phyloP scores from a whole-genome alignment of 2,888 invertebrate species.

The Agrochola litura region DNA sequence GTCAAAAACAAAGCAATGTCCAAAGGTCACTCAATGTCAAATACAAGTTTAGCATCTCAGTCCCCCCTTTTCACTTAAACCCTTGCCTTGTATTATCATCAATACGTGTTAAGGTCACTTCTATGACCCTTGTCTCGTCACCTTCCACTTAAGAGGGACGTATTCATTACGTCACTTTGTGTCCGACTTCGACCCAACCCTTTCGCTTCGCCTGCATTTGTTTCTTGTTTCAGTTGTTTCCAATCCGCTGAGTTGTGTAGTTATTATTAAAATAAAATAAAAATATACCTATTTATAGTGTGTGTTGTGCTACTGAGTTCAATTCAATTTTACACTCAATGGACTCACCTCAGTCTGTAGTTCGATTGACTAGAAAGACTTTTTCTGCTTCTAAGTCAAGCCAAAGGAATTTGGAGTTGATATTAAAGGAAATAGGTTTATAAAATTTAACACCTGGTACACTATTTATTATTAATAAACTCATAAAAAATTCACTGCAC shows the following conservation, averaged over 20 bases:
- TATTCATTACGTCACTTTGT: slow-evolving; percentile 67
- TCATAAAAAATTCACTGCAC: background rate
- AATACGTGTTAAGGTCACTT: slow-evolving; percentile 64
- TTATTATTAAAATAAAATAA: slow-evolving; percentile 24
- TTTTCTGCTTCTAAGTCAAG: background rate
- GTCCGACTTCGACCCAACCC: slow-evolving; percentile 54
- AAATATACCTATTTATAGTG: slow-evolving; percentile 9
- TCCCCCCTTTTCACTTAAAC: slow-evolving; percentile 50
- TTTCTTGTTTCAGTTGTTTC: slow-evolving; percentile 51
- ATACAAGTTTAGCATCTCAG: slow-evolving; percentile 50
- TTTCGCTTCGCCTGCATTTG: slow-evolving; percentile 58
- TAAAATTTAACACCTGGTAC: no score
- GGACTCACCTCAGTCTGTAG: background rate
- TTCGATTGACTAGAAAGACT: background rate
- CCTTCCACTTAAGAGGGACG: slow-evolving; percentile 64
- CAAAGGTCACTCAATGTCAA: slow-evolving; percentile 62
- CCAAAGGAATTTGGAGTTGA: background rate
- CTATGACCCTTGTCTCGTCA: slow-evolving; percentile 64
- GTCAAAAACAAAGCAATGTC: slow-evolving; percentile 41
- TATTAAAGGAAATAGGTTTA: background rate
- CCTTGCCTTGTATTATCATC: slow-evolving; percentile 62
- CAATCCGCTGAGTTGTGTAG: slow-evolving; percentile 37
- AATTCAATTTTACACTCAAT: slow-evolving; percentile 23
- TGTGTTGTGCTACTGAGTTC: background rate
- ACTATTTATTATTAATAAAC: background rate